These are phyloP conservation scores for Uromys caudimaculatus DNA, from an alignment of 2,797 vertebrate genomes.

Conservation along the genomic window DNA sequence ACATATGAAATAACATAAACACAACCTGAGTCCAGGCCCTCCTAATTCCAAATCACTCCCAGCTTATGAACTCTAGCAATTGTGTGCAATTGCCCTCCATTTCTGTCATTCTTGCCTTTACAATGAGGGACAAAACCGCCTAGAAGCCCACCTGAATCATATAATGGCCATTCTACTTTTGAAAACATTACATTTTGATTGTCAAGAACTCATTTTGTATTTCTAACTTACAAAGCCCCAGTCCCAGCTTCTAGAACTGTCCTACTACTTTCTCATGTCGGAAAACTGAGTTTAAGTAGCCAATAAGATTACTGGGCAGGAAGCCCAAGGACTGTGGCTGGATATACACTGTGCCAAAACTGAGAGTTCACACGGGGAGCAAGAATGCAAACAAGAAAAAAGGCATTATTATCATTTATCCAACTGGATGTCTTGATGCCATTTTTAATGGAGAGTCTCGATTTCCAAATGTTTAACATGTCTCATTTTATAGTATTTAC, in stretches of 20 bases:
- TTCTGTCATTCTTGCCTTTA: slow-evolving; percentile 45
- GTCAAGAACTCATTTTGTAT: slow-evolving; percentile 15
- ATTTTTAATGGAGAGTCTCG: slow-evolving; percentile 56
- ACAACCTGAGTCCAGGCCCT: neutral
- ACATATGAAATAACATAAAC: neutral
- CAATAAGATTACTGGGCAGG: slow-evolving; percentile 48
- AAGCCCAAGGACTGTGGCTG: slow-evolving; percentile 26
- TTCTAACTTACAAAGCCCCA: slow-evolving; percentile 35
- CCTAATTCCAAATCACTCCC: neutral
- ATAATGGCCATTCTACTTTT: slow-evolving; percentile 4
- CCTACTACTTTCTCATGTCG: neutral
- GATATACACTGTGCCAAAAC: slow-evolving; percentile 46
- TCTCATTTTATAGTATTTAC: slow-evolving; percentile 37
- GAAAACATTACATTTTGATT: neutral
- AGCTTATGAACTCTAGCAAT: neutral
- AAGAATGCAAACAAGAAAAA: slow-evolving; percentile 27
- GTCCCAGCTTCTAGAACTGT: neutral
- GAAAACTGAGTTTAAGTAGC: slow-evolving; percentile 26
- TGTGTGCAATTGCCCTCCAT: neutral
- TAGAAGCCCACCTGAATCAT: slow-evolving; percentile 21
- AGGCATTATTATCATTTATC: slow-evolving; percentile 56
- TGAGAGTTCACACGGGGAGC: neutral
- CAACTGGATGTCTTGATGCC: slow-evolving; percentile 27
- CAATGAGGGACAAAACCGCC: neutral
- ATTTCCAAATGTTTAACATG: slow-evolving; percentile 41